phyloP scores from a whole-genome alignment of 2,113 vertebrate genomes.

The Melanerpes formicivorus region DNA sequence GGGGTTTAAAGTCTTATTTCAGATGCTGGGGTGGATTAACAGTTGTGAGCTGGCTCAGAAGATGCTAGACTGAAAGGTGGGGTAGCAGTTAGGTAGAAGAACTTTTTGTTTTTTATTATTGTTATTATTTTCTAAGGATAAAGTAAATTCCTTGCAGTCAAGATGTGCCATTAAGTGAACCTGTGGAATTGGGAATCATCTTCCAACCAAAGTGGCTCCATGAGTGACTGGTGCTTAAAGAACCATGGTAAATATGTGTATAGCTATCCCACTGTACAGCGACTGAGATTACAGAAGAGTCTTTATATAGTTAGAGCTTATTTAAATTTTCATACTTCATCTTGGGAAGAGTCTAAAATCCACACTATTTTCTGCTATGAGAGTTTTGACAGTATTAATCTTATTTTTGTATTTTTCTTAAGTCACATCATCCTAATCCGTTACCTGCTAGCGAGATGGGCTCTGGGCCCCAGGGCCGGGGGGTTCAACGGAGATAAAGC shows the following conservation, averaged over 20 bases:
- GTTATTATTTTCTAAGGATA: constrained; percentile 79
- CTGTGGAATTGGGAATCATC: constrained; percentile 85
- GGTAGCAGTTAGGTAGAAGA: constrained; percentile 83
- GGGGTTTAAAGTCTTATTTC: constrained; percentile 74
- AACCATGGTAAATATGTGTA: constrained; percentile 75
- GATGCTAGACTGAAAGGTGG: constrained; percentile 83
- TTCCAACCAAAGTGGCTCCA: constrained; percentile 92
- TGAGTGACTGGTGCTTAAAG: constrained; percentile 85
- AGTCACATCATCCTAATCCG: constrained; percentile 96
- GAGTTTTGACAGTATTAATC: constrained; percentile 99
- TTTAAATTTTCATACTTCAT: constrained; percentile 87
- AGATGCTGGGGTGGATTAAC: constrained; percentile 68
- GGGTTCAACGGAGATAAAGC: constrained; percentile 83
- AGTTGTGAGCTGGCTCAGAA: constrained; percentile 96
- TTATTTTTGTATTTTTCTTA: constrained; percentile 99
- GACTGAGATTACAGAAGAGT: constrained; percentile 80
- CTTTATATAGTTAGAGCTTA: constrained; percentile 86
- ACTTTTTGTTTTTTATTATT: neutral
- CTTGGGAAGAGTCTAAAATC: constrained; percentile 89
- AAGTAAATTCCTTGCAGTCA: constrained; percentile 82
- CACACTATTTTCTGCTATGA: constrained; percentile 96
- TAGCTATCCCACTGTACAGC: constrained; percentile 80
- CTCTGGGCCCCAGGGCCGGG: constrained; percentile 78
- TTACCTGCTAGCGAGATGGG: constrained; percentile 88
- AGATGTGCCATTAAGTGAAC: constrained; percentile 92